These are phyloP conservation scores for Kryptolebias marmoratus DNA, from an alignment of 2,113 vertebrate species.

Conservation along the genomic window DNA sequence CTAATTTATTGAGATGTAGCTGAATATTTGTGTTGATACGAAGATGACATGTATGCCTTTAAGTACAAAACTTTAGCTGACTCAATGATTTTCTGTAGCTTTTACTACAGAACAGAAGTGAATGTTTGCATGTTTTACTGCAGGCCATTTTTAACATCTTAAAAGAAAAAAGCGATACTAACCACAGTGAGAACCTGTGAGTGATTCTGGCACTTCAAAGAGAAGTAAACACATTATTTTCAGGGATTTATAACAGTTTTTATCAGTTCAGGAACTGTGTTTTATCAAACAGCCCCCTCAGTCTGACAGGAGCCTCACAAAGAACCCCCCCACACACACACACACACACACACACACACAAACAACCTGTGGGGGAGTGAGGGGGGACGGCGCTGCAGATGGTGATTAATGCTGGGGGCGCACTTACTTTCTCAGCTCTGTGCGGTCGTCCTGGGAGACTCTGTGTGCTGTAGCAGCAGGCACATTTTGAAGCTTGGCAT, in stretches of 20 bases:
- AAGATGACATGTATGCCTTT: too few species aligned
- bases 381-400: background rate
- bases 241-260: constrained; percentile 11
- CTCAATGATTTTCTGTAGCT: too few species aligned
- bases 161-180: background rate
- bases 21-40: too few species aligned
- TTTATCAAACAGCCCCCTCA: constrained; percentile 12
- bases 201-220: background rate
- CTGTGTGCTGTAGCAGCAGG: constrained; percentile 81
- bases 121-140: background rate
- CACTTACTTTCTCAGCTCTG: constrained; percentile 91
- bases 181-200: background rate
- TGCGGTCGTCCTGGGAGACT: constrained; percentile 86
- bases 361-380: background rate
- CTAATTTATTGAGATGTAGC: too few species aligned
- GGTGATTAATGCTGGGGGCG: constrained; percentile 19
- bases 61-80: too few species aligned
- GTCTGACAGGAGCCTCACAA: constrained; percentile 5
- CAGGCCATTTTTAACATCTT: background rate
- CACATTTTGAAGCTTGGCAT: constrained; percentile 88
- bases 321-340: background rate
- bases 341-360: too few species aligned
- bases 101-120: too few species aligned
- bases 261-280: constrained; percentile 15
- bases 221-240: background rate